Base-by-base conservation (phyloP, 1,140 invertebrate species). In the Leptonema lineaticorne region DNA sequence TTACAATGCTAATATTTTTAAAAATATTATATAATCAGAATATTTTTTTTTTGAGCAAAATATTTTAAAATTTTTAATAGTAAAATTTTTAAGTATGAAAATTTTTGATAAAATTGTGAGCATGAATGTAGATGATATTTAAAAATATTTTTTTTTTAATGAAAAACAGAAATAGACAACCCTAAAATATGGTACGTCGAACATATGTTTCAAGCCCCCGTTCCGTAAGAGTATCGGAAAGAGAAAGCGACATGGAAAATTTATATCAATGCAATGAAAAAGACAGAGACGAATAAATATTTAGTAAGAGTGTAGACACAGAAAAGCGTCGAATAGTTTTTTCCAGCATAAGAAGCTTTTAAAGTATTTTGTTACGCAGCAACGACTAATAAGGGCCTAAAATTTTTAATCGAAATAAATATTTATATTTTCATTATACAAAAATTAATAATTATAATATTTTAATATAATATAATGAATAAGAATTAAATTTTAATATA, bases 311-410 rank as follows among this genome's bases (percentile, higher is more conserved):
- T 28, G 33, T 62, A 33, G 41, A 53, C 50, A 33, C 46, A 59
- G 30, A 59, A 59, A 37, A 30, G 57, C 50, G 57, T 27, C 37
- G 37, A 62, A 62, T 62, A 62, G 30, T 62, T 41, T 62, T 62
- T 64, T 64, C 37, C 45, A n/a, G 26, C 18, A 33, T 33, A 33
- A 64, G 45, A 64, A 64, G 62, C 62, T 64, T 64, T 64, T 64
- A 64, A 64, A 64, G 45, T 64, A 64, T 64, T 64, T 46, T 37
- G 59, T 62, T 62, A 62, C 59, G 59, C 20, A 18, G 9, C 24
- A 18, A 1, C 45, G 46, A 41, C 41, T 7, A 4, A 45, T 1
- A 16, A 24, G 30, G 28, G 24, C 57, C n/a, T 53, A 53, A 53
- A 53, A 18, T 14, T n/a, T n/a, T n/a, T n/a, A n/a, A n/a, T n/a